Conservation (phyloP, 2,797 vertebrate species). For the Amblyraja radiata region DNA sequence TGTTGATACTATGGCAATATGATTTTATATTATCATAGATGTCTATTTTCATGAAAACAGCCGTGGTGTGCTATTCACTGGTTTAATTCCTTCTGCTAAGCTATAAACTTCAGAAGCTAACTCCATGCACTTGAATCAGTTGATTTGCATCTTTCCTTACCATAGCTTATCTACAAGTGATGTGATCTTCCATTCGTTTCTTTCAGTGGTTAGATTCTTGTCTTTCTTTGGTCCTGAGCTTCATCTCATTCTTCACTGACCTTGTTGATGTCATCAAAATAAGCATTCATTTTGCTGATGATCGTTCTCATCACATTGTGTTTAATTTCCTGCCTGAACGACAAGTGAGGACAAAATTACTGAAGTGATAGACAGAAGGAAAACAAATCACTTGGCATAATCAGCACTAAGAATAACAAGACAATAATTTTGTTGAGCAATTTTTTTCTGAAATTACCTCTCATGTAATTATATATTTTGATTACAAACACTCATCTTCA, state of each 20-base stretch:
- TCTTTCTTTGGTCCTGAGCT: background rate
- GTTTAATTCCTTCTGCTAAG: background rate
- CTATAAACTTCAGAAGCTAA: background rate
- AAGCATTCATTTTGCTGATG: background rate
- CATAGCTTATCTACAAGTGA: background rate
- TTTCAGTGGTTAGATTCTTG: background rate
- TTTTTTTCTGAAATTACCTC: background rate
- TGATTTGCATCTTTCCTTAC: no score
- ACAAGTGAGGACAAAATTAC: background rate
- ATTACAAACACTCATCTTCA: background rate
- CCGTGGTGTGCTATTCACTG: background rate
- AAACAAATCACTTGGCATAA: background rate
- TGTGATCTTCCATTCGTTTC: background rate
- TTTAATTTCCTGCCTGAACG: background rate
- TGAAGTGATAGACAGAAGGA: background rate
- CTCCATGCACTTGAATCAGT: background rate
- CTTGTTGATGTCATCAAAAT: background rate
- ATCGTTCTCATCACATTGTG: background rate
- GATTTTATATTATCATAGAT: background rate
- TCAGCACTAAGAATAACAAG: background rate
- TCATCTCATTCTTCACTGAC: background rate
- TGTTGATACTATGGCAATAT: background rate
- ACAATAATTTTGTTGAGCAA: background rate
- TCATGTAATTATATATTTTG: background rate
- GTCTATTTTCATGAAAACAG: background rate